These are phyloP conservation scores for Ploceus nigricollis DNA, from an alignment of 2,113 vertebrate genomes.

Conservation along the genomic window DNA sequence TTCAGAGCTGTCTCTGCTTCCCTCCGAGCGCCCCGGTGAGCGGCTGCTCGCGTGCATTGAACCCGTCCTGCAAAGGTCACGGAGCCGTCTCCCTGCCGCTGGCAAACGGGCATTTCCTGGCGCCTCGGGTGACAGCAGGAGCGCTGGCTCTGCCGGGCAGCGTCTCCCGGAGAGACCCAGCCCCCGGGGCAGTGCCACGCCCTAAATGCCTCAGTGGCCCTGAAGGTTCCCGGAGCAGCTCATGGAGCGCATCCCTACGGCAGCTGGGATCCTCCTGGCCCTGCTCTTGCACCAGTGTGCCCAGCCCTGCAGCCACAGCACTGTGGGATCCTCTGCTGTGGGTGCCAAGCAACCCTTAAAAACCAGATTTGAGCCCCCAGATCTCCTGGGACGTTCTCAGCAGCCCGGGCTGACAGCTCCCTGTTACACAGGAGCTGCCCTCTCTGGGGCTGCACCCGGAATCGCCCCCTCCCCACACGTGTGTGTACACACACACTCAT, in stretches of 20 bases:
- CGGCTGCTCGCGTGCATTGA: neutral
- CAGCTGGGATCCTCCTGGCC: neutral
- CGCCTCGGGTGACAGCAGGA: neutral
- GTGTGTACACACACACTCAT: neutral
- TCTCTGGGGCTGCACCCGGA: fast-evolving
- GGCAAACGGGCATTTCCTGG: neutral
- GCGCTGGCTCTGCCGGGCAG: neutral
- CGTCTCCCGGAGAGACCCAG: fast-evolving
- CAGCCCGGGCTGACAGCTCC: fast-evolving
- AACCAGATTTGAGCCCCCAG: fast-evolving
- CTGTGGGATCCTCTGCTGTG: fast-evolving
- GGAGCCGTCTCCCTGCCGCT: neutral
- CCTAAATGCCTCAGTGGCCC: fast-evolving
- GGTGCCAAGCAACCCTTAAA: neutral
- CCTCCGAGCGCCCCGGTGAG: neutral
- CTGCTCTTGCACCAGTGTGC: fast-evolving
- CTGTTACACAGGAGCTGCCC: neutral
- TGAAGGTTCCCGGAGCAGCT: fast-evolving
- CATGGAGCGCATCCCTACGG: fast-evolving
- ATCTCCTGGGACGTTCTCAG: fast-evolving
- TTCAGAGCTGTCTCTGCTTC: neutral
- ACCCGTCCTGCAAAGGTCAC: slow-evolving; percentile 23
- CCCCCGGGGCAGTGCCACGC: fast-evolving
- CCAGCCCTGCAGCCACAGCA: fast-evolving
- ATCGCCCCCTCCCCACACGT: neutral